Percentiles rank a stretch among this genome's conserved stretches.
Conservation (phyloP, 2,888 invertebrate species). For the Hydropsyche betteni region DNA sequence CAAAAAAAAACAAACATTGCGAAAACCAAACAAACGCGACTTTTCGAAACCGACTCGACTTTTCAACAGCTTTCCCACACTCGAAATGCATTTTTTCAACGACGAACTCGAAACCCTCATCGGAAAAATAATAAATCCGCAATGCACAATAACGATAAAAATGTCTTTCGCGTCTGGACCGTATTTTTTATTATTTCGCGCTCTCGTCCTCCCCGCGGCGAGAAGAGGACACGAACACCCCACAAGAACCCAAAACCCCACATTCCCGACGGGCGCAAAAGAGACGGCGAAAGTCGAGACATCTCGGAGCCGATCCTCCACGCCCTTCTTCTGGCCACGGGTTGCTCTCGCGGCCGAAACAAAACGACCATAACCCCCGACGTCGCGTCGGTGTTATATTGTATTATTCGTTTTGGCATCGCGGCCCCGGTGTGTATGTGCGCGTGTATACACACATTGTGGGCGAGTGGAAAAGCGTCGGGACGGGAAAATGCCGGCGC, state of each 20-base stretch:
- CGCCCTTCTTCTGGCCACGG: conserved; percentile 59
- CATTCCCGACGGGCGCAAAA: conserved; percentile 54
- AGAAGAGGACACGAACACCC: conserved; percentile 50
- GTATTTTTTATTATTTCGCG: conserved; percentile 8
- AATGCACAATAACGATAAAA: conserved; percentile 35
- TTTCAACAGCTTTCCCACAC: too few relatives aligned
- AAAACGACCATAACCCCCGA: conserved; percentile 44
- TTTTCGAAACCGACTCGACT: too few relatives aligned
- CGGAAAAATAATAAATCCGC: conserved; percentile 1
- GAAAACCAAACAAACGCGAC: too few relatives aligned
- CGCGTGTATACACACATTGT: too few relatives aligned
- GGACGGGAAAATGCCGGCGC: not conserved
- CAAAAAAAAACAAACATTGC: too few relatives aligned
- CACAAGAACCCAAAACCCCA: conserved; percentile 51
- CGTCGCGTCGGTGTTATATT: not conserved
- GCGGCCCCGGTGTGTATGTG: not conserved
- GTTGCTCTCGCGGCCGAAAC: conserved; percentile 29
- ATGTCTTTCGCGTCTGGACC: conserved; percentile 36
- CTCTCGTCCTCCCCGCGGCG: not conserved
- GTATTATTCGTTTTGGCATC: not conserved
- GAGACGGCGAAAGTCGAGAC: conserved; percentile 69
- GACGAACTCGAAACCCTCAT: not conserved
- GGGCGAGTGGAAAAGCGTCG: too few relatives aligned
- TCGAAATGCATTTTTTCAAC: too few relatives aligned
- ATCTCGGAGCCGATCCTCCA: conserved; percentile 61